phyloP scores from a whole-genome alignment of 2,888 invertebrate species.

The Chorisops tibialis region DNA sequence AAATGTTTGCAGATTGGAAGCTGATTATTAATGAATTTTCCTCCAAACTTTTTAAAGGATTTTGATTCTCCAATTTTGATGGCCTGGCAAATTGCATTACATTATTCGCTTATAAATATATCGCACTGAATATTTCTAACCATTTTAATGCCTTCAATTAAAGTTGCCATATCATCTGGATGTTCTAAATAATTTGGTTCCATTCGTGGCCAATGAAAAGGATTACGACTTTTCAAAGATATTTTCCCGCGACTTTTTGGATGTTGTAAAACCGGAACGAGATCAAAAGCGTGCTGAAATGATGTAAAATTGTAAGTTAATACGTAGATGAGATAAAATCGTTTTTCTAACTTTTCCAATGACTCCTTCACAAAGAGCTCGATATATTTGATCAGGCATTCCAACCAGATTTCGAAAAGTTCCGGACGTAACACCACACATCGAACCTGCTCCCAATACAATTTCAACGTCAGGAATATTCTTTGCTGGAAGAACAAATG shows the following conservation, averaged over 20 bases:
- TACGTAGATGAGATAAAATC: neutral
- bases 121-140: conserved; percentile 47
- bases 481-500: conserved; percentile 35
- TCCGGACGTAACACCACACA: conserved; percentile 71
- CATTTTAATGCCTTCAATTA: conserved; percentile 72
- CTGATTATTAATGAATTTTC: conserved; percentile 56
- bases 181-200: conserved; percentile 78
- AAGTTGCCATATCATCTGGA: conserved; percentile 66
- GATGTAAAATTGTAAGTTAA: neutral
- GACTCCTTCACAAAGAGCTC: conserved; percentile 48
- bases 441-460: conserved; percentile 72
- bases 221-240: conserved; percentile 66
- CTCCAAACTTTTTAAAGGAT: conserved; percentile 56
- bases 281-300: conserved; percentile 58
- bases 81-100: conserved; percentile 49
- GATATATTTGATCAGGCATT: conserved; percentile 51
- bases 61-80: conserved; percentile 56
- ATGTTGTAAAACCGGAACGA: conserved; percentile 70
- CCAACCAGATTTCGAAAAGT: conserved; percentile 63
- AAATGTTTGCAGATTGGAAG: conserved; percentile 67
- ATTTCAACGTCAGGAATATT: conserved; percentile 76
- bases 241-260: conserved; percentile 74
- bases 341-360: conserved; percentile 38
- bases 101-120: neutral
- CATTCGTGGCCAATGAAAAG: conserved; percentile 72